Percentiles rank a stretch among this genome's conserved stretches.
Evolutionary conservation across 2,797 vertebrate species (phyloP).

Genomic region (Bothrops alternatus): DNA sequence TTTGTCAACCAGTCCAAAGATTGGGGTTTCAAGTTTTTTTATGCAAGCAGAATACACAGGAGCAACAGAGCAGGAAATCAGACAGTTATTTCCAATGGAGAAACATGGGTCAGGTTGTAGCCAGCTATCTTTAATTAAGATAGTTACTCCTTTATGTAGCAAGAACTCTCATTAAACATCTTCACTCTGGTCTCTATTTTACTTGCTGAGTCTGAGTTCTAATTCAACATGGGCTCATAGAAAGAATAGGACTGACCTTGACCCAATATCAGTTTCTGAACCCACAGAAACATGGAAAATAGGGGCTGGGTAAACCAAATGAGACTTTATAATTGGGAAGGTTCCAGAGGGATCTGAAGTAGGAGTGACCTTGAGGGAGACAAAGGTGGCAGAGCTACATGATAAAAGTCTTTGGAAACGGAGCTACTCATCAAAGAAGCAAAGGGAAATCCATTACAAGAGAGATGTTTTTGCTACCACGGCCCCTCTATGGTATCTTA

Average conservation of each 20-base stretch:
- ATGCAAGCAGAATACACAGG: background rate
- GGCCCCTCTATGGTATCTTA: background rate
- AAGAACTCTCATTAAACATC: background rate
- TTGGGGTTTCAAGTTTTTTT: background rate
- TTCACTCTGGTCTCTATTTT: background rate
- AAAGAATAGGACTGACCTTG: background rate
- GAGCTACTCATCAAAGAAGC: background rate
- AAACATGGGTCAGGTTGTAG: background rate
- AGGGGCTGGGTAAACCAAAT: background rate
- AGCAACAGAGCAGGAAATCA: background rate
- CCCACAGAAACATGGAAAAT: background rate
- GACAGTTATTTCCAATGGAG: background rate
- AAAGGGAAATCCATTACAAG: background rate
- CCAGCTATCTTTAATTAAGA: background rate
- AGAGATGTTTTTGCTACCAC: background rate
- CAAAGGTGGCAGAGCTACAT: background rate
- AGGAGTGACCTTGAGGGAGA: background rate
- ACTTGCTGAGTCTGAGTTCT: background rate
- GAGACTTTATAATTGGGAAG: background rate
- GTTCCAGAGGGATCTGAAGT: background rate
- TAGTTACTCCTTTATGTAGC: background rate
- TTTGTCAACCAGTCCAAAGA: background rate
- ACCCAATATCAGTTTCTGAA: background rate
- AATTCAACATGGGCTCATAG: background rate
- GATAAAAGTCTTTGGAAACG: background rate